Base-by-base conservation (phyloP, 2,797 vertebrate species). In the Galago senegalensis region DNA sequence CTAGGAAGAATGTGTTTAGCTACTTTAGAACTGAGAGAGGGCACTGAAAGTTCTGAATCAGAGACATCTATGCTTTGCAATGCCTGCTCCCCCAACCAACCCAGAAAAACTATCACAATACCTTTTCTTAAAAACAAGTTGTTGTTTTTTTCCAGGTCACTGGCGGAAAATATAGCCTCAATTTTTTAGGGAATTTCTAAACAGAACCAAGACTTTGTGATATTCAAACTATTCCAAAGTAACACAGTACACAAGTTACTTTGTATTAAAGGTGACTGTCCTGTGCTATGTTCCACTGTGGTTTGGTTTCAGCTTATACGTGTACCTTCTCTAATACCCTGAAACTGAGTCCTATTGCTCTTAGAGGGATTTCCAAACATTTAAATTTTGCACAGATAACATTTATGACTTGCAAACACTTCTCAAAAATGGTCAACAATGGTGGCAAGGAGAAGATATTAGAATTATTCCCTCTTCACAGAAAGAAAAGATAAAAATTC, bases 21-120 rank as follows among this genome's bases (percentile, higher is more conserved):
- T 93, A 67, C 58, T 89, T 96, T 73, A 92, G 37, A 94, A 88
- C 46, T 91, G 46, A 92, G 87, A 87, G 46, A 86, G 31, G 34
- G 18, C 60, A 72, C 2, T 67, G n/a, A 73, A 87, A 95, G 49
- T 77, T 87, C 87, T 49, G 43, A 80, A 61, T 67, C 94, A 92
- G 82, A 94, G 67, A 76, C 96, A 89, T 87, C 9, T 85, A 17
- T 84, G 67, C 29, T 97, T 72, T 87, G 73, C 94, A 95, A 96
- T 76, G 21, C 21, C 20, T 58, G 16, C 21, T 46, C 23, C n/a
- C 7, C 27, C 21, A 7, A 20, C 31, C 11, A 56, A 20, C 29
- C 31, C 46, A 60, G 49, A 60, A 95, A 95, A 97, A 92, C 43
- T 60, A 94, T 72, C 56, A 93, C 27, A 16, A 16, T 88, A 91